Base-by-base conservation (phyloP, 1,140 invertebrate genomes). In the Drusus annulatus region DNA sequence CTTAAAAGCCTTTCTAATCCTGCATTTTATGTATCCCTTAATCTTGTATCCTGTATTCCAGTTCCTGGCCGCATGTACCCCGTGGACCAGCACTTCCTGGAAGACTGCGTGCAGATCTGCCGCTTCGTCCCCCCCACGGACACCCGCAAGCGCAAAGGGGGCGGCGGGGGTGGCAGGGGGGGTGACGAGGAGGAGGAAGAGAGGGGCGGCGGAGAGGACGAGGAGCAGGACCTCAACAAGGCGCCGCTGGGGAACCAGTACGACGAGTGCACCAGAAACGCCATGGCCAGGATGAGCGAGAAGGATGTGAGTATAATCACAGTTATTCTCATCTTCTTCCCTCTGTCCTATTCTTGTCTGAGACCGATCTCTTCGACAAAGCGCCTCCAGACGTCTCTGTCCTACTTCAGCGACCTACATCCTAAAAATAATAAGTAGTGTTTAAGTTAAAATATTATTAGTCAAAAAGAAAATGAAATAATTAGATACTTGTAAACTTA, bases 71-170 rank as follows among this genome's bases (percentile, higher is more conserved):
- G 95, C 56, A 91, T 95, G 2, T 96, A 91, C 86, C 95, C 96
- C 0, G 96, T 98, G 0, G 89, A 94, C 78, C 95, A 97, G 83
- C 97, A 96, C 86, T 98, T 96, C 87, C 86, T 98, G 17, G 97
- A 99, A 86, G 97, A 98, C 86, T 95, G 94, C 82, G 91, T 98
- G 58, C 92, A 97, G 86, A 52, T 90, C 58, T 88, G 87, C 0
- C 92, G 93, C 62, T 98, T 98, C 87, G 89, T 94, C 3, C 96
- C 96, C 0, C 92, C 94, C 0, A 90, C 92, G 0, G 93, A 94
- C 68, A 92, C 90, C 0, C 92, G 91, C 77, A 96, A 94, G 86
- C 92, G 92, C 62, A 95, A 94, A 81, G 85, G 86, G 54, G 88
- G 89, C 13, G 88, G 89, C 15, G 84, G 84, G 8, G 73, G 86